Evolutionary conservation across 2,888 invertebrate genomes (phyloP).

Genomic region (Eumerus sabulonum): DNA sequence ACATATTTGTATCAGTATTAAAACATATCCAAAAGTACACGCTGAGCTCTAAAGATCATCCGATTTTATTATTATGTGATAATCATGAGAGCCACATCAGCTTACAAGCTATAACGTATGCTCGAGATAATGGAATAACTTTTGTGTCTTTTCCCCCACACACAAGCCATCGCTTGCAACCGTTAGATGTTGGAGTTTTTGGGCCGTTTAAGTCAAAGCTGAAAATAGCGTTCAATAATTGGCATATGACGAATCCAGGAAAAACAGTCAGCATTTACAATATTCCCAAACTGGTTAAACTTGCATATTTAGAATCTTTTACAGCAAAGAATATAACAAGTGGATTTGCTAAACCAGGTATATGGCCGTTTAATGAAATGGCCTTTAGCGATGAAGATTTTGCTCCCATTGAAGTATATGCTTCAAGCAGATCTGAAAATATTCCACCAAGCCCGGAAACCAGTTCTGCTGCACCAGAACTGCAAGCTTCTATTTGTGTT

Average conservation of each 20-base stretch:
- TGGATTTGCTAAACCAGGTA: constrained; percentile 27
- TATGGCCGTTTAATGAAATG: constrained; percentile 26
- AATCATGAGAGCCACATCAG: constrained; percentile 74
- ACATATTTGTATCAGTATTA: constrained; percentile 71
- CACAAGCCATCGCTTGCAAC: constrained; percentile 71
- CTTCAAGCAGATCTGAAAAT: too few species aligned
- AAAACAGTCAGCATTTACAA: constrained; percentile 42
- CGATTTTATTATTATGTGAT: constrained; percentile 70
- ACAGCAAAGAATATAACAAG: constrained; percentile 49
- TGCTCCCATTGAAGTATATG: constrained; percentile 2
- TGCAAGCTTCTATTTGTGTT: too few species aligned
- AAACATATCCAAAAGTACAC: constrained; percentile 69
- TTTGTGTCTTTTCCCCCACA: constrained; percentile 49
- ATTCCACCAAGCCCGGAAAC: constrained; percentile 13
- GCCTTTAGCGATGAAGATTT: too few species aligned
- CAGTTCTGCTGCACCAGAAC: too few species aligned
- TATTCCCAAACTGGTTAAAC: constrained; percentile 43
- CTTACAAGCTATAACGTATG: constrained; percentile 72
- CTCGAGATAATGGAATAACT: constrained; percentile 75
- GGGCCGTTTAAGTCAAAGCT: constrained; percentile 47
- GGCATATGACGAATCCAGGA: constrained; percentile 31
- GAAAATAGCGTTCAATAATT: constrained; percentile 45
- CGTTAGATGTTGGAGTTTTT: constrained; percentile 58
- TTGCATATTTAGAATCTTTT: constrained; percentile 45
- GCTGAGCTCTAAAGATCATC: constrained; percentile 65